Evolutionary conservation across 2,888 invertebrate species (phyloP).

Genomic region (Catocala nupta): DNA sequence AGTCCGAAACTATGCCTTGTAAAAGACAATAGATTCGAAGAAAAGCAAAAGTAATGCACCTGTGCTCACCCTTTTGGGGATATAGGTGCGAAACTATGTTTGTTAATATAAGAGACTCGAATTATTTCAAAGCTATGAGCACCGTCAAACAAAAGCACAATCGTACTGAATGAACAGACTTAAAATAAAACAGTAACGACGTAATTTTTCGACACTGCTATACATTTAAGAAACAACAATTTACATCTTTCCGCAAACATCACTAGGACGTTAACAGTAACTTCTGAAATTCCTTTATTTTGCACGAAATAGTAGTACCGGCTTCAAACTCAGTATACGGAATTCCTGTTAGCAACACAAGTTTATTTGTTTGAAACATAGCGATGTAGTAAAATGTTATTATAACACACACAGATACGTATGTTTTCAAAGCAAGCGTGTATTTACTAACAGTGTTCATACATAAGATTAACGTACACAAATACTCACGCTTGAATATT

Average conservation of each 20-base stretch:
- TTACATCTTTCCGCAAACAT: slow-evolving; percentile 30
- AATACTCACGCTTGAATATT: too few relatives aligned
- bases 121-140: too few relatives aligned
- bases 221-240: neutral
- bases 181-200: too few relatives aligned
- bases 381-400: slow-evolving; percentile 12
- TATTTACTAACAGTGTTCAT: neutral
- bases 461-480: neutral
- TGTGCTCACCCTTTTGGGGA: too few relatives aligned
- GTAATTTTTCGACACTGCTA: too few relatives aligned
- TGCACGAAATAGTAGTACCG: slow-evolving; percentile 17
- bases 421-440: neutral
- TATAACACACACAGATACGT: slow-evolving; percentile 14
- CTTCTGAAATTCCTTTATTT: slow-evolving; percentile 25
- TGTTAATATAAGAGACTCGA: too few relatives aligned
- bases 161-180: too few relatives aligned
- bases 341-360: slow-evolving; percentile 29
- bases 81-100: too few relatives aligned
- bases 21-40: too few relatives aligned
- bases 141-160: too few relatives aligned
- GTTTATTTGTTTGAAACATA: slow-evolving; percentile 29
- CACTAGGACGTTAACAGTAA: slow-evolving; percentile 19
- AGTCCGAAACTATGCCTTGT: too few relatives aligned
- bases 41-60: too few relatives aligned
- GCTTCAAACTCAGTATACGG: slow-evolving; percentile 21